Base-by-base conservation (phyloP, 2,113 vertebrate genomes). In the Microcebus jonahi region DNA sequence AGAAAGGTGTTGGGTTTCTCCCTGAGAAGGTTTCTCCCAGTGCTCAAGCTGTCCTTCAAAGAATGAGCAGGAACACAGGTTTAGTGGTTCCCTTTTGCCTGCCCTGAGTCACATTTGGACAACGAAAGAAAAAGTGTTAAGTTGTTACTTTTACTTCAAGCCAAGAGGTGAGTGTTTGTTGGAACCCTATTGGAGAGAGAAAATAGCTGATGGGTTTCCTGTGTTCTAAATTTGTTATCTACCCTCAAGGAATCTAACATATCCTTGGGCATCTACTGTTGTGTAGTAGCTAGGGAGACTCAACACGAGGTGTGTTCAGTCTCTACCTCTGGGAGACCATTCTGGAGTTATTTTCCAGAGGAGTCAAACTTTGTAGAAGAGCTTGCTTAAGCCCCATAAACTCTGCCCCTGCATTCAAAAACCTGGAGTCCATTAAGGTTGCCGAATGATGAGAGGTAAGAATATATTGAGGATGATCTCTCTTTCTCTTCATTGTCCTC, bases 311-410 rank as follows among this genome's bases (percentile, higher is more conserved):
- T 17, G 11, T 31, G 7, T 73, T 57, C 9, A 86, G 65, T 17
- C 15, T 95, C 29, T 82, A 23, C 50, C 29, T 91, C 82, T 77
- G 61, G 11, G 18, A 77, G 59, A 12, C n/a, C 59, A 71, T 88
- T n/a, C 83, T 89, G 20, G 29, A 71, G 20, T 75, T 79, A 91
- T 70, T 96, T 96, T 81, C 86, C 76, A 55, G 59, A 88, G 57
- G 61, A 65, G 34, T 70, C 80, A 67, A 91, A 76, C 92, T 80
- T 45, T n/a, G 67, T 45, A 76, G 39, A 11, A 76, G 18, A 96
- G 63, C n/a, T 86, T 87, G 29, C 63, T 45, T 31, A 79, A 92
- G 13, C 31, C 59, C 36, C 59, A 29, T 29, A 63, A 84, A 25
- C 81, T 73, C 48, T 88, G 63, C 23, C 48, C 0, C 0, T 94